A percentile compares a stretch with the other conserved stretches of the same genome.
phyloP scores from a whole-genome alignment of 2,113 vertebrate species.

The Donacobius atricapilla region DNA sequence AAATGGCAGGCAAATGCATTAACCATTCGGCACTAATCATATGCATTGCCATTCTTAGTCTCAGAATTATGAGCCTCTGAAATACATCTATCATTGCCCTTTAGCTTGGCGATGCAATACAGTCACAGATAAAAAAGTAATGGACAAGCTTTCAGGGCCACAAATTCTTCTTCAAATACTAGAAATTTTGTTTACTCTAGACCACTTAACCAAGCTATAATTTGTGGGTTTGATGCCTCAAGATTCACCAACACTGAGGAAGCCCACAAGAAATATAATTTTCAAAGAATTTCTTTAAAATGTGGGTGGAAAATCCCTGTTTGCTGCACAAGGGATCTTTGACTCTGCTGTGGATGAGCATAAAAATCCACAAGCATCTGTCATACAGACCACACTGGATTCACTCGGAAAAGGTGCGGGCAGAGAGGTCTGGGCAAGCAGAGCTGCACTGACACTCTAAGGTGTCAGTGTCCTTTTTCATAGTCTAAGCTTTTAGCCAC shows the following conservation, averaged over 20 bases:
- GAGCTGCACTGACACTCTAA: neutral
- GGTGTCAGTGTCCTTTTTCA: neutral
- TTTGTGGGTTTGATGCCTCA: neutral
- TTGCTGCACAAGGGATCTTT: neutral
- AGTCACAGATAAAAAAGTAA: neutral
- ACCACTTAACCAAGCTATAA: neutral
- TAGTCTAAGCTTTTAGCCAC: neutral
- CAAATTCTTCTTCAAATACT: slow-evolving; percentile 9
- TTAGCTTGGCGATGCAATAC: neutral
- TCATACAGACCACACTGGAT: neutral
- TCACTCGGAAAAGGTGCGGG: neutral
- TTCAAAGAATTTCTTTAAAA: neutral
- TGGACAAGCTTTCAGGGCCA: neutral
- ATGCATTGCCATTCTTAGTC: neutral
- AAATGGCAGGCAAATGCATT: neutral
- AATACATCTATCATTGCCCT: neutral
- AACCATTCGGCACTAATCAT: neutral
- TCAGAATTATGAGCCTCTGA: neutral
- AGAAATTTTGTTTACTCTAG: slow-evolving; percentile 16
- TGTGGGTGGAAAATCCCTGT: neutral
- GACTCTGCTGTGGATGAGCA: neutral
- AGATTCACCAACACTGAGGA: neutral
- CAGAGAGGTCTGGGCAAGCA: neutral
- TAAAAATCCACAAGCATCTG: neutral
- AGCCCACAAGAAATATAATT: neutral